Evolutionary conservation across 2,113 vertebrate species (phyloP).

Genomic region (Urocolius indicus): DNA sequence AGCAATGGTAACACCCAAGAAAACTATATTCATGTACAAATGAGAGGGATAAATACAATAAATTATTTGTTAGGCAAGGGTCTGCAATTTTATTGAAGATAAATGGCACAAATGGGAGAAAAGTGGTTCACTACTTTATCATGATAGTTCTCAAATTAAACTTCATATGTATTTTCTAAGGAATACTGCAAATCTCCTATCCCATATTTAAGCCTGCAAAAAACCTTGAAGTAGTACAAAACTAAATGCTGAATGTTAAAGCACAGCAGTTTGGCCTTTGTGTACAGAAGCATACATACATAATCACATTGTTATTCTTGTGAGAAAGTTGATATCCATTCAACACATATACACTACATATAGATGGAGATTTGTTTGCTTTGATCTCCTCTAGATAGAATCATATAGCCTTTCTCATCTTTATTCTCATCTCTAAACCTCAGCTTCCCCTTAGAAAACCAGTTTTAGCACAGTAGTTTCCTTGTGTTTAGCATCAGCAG

Average conservation of each 20-base stretch:
- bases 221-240: neutral
- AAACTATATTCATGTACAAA: neutral
- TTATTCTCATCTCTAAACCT: neutral
- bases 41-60: conserved; percentile 2
- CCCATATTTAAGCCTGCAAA: neutral
- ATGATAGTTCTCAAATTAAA: neutral
- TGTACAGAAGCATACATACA: neutral
- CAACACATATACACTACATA: too few species aligned
- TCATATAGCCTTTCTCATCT: neutral
- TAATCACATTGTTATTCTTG: neutral
- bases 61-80: neutral
- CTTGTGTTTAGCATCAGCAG: neutral
- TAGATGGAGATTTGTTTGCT: neutral
- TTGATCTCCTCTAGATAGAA: neutral
- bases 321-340: neutral
- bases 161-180: neutral
- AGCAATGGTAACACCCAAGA: neutral
- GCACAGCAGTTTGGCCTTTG: neutral
- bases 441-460: neutral
- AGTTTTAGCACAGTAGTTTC: neutral
- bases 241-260: neutral
- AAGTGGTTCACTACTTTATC: neutral
- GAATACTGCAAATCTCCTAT: neutral
- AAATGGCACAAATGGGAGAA: neutral
- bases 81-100: neutral